phyloP scores from a whole-genome alignment of 2,888 invertebrate genomes.

The Leptopterna dolabrata region DNA sequence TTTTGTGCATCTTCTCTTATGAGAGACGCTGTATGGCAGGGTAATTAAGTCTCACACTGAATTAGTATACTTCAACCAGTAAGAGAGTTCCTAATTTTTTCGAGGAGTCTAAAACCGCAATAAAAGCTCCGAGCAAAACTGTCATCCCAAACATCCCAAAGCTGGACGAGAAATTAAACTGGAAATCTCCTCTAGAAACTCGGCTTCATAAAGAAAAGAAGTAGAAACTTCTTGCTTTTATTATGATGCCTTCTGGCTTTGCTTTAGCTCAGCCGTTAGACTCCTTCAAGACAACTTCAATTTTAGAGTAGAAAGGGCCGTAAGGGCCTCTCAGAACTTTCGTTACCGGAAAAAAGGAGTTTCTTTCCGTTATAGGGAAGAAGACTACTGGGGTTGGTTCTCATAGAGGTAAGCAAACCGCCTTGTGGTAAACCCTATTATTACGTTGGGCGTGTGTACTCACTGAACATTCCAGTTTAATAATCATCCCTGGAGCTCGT shows the following conservation, averaged over 20 bases:
- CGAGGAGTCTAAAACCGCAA: no score
- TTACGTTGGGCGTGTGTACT: no score
- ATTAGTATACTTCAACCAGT: no score
- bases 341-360: not conserved
- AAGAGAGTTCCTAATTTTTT: no score
- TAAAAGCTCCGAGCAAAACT: not conserved
- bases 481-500: no score
- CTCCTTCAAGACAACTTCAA: not conserved
- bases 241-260: not conserved
- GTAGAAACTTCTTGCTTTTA: not conserved
- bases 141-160: not conserved
- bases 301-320: not conserved
- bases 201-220: not conserved
- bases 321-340: not conserved
- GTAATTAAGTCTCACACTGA: no score
- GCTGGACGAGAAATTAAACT: not conserved
- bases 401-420: no score
- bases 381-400: not conserved
- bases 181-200: not conserved
- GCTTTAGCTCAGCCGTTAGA: not conserved
- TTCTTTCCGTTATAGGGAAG: not conserved
- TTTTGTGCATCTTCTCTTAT: no score
- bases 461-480: no score
- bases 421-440: no score
- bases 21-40: no score